Base-by-base conservation (phyloP, 2,113 vertebrate genomes). In the Caretta caretta region DNA sequence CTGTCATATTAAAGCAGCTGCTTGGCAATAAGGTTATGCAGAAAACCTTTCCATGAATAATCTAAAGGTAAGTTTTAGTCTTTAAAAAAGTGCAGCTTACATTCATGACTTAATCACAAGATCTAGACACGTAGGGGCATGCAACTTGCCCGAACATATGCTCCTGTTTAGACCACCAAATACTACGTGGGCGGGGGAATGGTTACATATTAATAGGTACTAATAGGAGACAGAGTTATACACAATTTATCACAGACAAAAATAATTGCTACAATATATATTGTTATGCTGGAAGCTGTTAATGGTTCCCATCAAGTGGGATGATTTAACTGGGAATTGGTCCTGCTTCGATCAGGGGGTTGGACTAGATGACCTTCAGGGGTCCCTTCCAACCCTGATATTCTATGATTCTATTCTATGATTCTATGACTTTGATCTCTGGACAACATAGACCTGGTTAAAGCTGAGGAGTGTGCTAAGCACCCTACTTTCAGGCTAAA, bases 121-220 rank as follows among this genome's bases (percentile, higher is more conserved):
- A 92, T 95, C 95, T 92, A 96, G 81, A 92, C 83, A 88, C 88
- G 8, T 59, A 29, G 8, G 92, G 22, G n/a, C 96, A 75, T 46
- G 59, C 35, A 91, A 95, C 93, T 97, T 96, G 65, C 51, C 82
- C 53, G 87, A 96, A 95, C 93, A 96, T 95, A 95, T 96, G 87
- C 53, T 96, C 24, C 42, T 76, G 92, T 82, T 96, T 88, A 85
- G 89, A 96, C 94, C 95, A 49, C 53, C 91, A 91, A 91, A 90
- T 94, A 88, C 93, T 96, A 96, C 93, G 94, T 93, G 38, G 0
- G 10, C 87, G 72, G 84, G 17, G 19, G 94, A 95, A 90, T 88
- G 25, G 76, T 62, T 94, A 89, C 38, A 87, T 31, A 83, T 79
- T 94, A 95, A 94, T 94, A 90, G 94, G 90, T 57, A 92, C 87